Evolutionary conservation across 2,888 invertebrate species (phyloP), one percentile per base, ranked within the genome.

Genomic region (Heteromyza rotundicornis): DNA sequence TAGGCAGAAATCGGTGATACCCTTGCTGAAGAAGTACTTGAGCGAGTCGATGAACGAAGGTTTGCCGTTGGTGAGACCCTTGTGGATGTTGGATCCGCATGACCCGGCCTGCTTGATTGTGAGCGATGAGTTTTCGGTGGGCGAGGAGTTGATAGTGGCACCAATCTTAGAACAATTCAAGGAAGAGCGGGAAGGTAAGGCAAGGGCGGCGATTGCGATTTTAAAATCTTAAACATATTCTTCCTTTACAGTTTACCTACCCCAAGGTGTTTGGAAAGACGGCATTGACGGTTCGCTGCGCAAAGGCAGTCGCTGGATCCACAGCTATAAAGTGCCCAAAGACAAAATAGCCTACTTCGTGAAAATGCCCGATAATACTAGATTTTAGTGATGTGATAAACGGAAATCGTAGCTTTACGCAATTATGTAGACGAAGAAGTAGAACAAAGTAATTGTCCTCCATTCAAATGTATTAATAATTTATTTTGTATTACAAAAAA

Each of bases 211-310:
- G 7, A 12, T n/a, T 10, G 19, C 16, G 19, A 8, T n/a, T 20
- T n/a, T n/a, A n/a, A n/a, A n/a, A n/a, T n/a, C n/a, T n/a, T 51
- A 51, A 22, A 22, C 23, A n/a, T 53, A 23, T 56, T 56, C 12
- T 22, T 23, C 22, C 23, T 23, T 50, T 27, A n/a, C n/a, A 51
- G 51, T 51, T 51, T 96, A 96, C 78, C 85, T 95, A 24, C 96
- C 96, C 0, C 90, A 90, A 23, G 98, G 96, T 0, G 91, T 94
- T 0, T 97, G 97, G 97, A 91, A 90, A 75, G 95, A 96, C 76
- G 95, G 95, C 14, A 92, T 94, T 70, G 94, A 94, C 79, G 91
- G 91, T 0, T 93, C 92, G 22, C 85, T 92, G 47, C 87, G 94
- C 35, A 94, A 95, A 75, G 95, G 96, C 1, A 94, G 90, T 68